These are phyloP conservation scores for Myotis vivesi DNA, from an alignment of 2,797 vertebrate species.

Conservation along the genomic window DNA sequence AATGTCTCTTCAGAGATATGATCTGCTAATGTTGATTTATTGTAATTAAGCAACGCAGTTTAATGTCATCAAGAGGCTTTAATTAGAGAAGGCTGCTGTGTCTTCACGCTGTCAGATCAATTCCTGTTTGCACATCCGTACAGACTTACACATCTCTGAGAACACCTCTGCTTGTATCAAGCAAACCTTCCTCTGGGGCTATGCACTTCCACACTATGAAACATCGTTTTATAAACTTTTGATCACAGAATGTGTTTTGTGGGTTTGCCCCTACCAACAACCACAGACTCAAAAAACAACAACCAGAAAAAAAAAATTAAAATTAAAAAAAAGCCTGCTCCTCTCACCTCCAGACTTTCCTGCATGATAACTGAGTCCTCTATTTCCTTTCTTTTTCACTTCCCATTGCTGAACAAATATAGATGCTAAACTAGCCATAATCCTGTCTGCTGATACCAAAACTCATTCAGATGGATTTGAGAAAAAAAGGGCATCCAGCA, in stretches of 20 bases:
- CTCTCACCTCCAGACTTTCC: neutral
- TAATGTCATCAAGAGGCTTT: constrained; percentile 68
- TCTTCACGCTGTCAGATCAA: constrained; percentile 48
- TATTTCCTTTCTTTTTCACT: neutral
- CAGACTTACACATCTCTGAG: neutral
- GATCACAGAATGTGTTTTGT: too few species aligned
- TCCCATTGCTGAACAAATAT: neutral
- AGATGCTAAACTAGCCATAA: neutral
- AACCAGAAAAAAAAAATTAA: neutral
- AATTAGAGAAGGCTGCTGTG: constrained; percentile 53
- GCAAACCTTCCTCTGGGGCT: neutral
- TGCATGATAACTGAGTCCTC: neutral
- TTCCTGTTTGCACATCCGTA: neutral
- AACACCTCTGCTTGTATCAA: neutral
- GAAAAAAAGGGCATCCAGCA: neutral
- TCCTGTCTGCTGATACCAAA: neutral
- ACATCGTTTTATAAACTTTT: neutral
- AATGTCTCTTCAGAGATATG: constrained; percentile 35
- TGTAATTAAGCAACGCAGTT: constrained; percentile 65
- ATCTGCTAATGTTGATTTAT: constrained; percentile 59
- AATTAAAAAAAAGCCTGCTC: neutral
- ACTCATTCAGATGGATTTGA: neutral
- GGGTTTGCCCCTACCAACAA: neutral
- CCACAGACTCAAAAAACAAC: neutral
- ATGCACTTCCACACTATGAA: neutral